These are phyloP conservation scores for Horisme vitalbata DNA, from an alignment of 2,888 invertebrate genomes.

Conservation along the genomic window DNA sequence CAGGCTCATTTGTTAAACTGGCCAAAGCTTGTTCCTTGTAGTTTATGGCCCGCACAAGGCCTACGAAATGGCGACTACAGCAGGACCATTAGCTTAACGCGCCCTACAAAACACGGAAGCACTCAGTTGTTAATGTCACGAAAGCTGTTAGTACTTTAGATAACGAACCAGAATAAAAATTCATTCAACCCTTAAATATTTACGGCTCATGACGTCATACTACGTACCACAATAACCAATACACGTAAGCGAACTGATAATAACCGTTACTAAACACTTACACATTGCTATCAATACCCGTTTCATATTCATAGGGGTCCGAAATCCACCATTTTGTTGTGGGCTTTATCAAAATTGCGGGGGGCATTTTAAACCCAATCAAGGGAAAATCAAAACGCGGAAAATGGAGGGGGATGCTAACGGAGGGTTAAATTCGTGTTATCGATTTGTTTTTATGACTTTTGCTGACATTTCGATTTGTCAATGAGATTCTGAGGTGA, in stretches of 20 bases:
- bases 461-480: slow-evolving; percentile 68
- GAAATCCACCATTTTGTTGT: slow-evolving; percentile 60
- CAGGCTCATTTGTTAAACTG: too few species aligned
- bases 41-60: too few species aligned
- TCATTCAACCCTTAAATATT: background rate
- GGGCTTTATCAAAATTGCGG: slow-evolving; percentile 69
- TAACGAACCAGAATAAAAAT: background rate
- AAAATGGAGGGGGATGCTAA: slow-evolving; percentile 74
- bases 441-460: slow-evolving; percentile 80
- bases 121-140: too few species aligned
- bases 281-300: slow-evolving; percentile 39
- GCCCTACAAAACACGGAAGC: too few species aligned
- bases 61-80: background rate
- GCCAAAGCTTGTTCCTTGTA: background rate
- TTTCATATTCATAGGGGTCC: slow-evolving; percentile 56
- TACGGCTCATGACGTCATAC: slow-evolving; percentile 2
- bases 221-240: slow-evolving; percentile 14
- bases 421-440: slow-evolving; percentile 77
- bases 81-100: too few species aligned
- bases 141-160: background rate
- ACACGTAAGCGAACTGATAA: slow-evolving; percentile 18
- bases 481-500: slow-evolving; percentile 40
- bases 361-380: slow-evolving; percentile 80
- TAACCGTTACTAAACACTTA: slow-evolving; percentile 30
- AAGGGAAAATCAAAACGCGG: slow-evolving; percentile 80